A percentile compares a stretch with the other conserved stretches of the same genome.
These are phyloP conservation scores for Pterois miles DNA, from an alignment of 2,797 vertebrate species.

Conservation along the genomic window DNA sequence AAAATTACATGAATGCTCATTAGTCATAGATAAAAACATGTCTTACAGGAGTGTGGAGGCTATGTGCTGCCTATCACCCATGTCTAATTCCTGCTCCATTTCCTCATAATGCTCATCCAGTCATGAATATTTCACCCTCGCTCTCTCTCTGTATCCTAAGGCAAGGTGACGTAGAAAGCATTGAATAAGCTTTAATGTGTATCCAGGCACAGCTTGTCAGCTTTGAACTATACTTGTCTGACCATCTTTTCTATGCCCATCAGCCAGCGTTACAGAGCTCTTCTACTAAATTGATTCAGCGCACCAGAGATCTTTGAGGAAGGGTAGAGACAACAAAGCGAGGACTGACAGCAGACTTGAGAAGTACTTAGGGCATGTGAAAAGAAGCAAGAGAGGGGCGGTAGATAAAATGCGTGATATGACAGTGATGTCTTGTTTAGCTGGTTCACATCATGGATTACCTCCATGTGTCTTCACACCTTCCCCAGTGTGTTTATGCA, in stretches of 20 bases:
- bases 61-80: background rate
- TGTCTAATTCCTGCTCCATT: conserved; percentile 49
- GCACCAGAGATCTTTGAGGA: conserved; percentile 39
- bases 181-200: conserved; percentile 59
- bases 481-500: background rate
- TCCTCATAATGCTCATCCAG: conserved; percentile 49
- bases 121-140: conserved; percentile 41
- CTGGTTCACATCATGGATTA: conserved; percentile 44
- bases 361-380: conserved; percentile 34
- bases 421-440: conserved; percentile 49
- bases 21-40: background rate
- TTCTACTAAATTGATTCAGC: conserved; percentile 61
- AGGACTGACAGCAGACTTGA: conserved; percentile 43
- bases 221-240: conserved; percentile 58
- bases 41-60: background rate
- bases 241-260: conserved; percentile 58
- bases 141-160: conserved; percentile 43
- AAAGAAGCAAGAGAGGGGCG: conserved; percentile 31
- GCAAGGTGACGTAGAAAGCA: conserved; percentile 53
- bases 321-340: conserved; percentile 29
- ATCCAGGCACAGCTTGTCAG: conserved; percentile 50
- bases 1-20: background rate
- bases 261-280: conserved; percentile 31
- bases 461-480: conserved; percentile 36
- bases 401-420: conserved; percentile 41